A percentile compares a stretch with the other conserved stretches of the same genome.
Conservation (phyloP, 2,797 vertebrate genomes). For the Epinephelus malabaricus region DNA sequence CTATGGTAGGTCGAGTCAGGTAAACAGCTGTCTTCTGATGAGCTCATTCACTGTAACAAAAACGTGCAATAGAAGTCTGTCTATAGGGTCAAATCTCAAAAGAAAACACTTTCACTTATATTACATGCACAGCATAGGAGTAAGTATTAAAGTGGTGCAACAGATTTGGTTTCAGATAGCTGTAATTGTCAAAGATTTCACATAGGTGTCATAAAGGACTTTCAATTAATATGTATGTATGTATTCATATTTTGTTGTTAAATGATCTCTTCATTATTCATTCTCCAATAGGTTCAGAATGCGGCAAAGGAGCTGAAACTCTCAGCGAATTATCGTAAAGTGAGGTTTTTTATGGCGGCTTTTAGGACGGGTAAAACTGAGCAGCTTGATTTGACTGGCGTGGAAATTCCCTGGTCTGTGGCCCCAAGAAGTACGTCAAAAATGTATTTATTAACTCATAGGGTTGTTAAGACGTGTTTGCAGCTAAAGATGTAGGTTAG, state of each 20-base stretch:
- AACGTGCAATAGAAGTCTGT: not conserved
- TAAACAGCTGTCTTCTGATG: not conserved
- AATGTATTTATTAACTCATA: slow-evolving; percentile 14
- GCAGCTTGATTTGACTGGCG: slow-evolving; percentile 83
- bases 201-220: too few relatives aligned
- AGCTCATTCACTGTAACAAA: not conserved
- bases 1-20: slow-evolving; percentile 80
- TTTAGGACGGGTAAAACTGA: slow-evolving; percentile 73
- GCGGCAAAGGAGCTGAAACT: slow-evolving; percentile 84
- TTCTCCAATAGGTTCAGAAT: slow-evolving; percentile 79
- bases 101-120: not conserved
- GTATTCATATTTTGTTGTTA: not conserved
- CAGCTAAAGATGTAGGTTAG: not conserved
- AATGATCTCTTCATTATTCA: not conserved
- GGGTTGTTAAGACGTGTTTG: slow-evolving; percentile 16
- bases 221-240: not conserved
- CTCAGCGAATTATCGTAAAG: slow-evolving; percentile 81
- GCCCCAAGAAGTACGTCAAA: slow-evolving; percentile 82
- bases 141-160: not conserved
- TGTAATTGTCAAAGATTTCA: too few relatives aligned
- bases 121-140: not conserved
- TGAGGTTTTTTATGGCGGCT: slow-evolving; percentile 87
- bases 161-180: not conserved
- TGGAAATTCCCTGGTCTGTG: slow-evolving; percentile 88
- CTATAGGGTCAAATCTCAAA: not conserved